Evolutionary conservation across 2,888 invertebrate species (phyloP), one percentile per base, ranked within the genome.

Genomic region (Meghimatium bilineatum): DNA sequence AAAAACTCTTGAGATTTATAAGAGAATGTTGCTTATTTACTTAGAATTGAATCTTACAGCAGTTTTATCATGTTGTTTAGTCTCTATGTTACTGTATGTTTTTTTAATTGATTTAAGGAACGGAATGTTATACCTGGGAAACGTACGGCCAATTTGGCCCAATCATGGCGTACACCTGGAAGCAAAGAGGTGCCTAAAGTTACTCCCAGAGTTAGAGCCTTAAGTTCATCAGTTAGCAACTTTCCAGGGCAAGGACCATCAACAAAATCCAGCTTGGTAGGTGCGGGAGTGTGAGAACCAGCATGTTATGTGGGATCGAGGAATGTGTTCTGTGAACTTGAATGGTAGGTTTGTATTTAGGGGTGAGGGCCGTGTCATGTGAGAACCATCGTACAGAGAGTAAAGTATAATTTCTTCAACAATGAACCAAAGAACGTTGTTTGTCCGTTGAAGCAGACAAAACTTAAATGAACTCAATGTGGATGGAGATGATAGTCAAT

Each of bases 181-280:
- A 60, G 10, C 60, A 74, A 26, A 74, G 81, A 72, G 20, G 29
- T 26, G 0, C 56, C 56, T 12, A 66, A 82, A 75, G 49, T 49
- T 32, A 23, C 52, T 32, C 63, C 63, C 23, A 36, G 34, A 29
- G n/a, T 34, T 14, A 63, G n/a, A 32, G 32, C 32, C 32, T 49
- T 66, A 32, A 75, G 67, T 34, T 74, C 63, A 29, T 26, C 79
- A 23, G 49, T 23, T 32, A 80, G 67, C n/a, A 36, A n/a, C 20
- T 74, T 63, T 17, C 32, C 81, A 80, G 72, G 80, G 3, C 60
- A 44, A 23, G 81, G 60, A 34, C 71, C 74, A 0, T 38, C 63
- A 20, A 32, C 23, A 0, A 66, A 14, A 32, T 32, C 14, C 29
- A 66, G 32, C 32, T 14, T 32, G 66, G 66, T 66, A 66, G 2